Conservation (phyloP, 2,888 invertebrate species). For the Saturnia pavonia region DNA sequence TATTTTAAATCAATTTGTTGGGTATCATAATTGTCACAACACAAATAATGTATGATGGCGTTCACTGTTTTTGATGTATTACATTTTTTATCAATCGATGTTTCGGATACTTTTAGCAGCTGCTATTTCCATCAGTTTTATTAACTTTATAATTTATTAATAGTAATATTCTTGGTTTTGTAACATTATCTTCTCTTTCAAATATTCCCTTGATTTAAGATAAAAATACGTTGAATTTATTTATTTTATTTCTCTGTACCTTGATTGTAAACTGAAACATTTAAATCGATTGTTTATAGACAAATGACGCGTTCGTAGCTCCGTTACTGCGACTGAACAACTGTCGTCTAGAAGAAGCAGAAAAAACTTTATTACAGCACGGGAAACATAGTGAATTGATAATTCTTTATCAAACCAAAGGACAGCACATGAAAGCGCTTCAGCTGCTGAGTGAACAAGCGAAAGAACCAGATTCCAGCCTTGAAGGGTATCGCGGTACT, state of each 20-base stretch:
- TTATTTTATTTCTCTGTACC: not conserved
- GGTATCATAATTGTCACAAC: not conserved
- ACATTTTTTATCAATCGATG: not conserved
- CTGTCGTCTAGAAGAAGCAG: slow-evolving; percentile 96
- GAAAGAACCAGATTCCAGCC: slow-evolving; percentile 87
- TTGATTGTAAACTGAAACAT: too few species aligned
- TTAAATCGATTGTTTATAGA: slow-evolving; percentile 78
- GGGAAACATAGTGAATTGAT: slow-evolving; percentile 96
- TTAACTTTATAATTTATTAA: too few species aligned
- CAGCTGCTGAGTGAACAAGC: slow-evolving; percentile 91
- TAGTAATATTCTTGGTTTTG: not conserved
- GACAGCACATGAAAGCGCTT: slow-evolving; percentile 94
- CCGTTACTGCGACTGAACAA: slow-evolving; percentile 94
- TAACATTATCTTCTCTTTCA: not conserved
- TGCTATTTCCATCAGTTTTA: too few species aligned
- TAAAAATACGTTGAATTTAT: too few species aligned
- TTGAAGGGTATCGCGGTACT: slow-evolving; percentile 91
- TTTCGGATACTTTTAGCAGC: too few species aligned
- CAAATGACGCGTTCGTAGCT: slow-evolving; percentile 96
- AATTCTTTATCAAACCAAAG: slow-evolving; percentile 97
- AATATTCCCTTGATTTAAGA: too few species aligned
- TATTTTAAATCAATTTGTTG: slow-evolving; percentile 6
- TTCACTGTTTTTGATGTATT: too few species aligned
- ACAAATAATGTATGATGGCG: not conserved
- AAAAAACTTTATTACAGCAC: slow-evolving; percentile 91